These are phyloP conservation scores for Pterocles burchelli DNA, from an alignment of 2,113 vertebrate genomes.

Conservation along the genomic window DNA sequence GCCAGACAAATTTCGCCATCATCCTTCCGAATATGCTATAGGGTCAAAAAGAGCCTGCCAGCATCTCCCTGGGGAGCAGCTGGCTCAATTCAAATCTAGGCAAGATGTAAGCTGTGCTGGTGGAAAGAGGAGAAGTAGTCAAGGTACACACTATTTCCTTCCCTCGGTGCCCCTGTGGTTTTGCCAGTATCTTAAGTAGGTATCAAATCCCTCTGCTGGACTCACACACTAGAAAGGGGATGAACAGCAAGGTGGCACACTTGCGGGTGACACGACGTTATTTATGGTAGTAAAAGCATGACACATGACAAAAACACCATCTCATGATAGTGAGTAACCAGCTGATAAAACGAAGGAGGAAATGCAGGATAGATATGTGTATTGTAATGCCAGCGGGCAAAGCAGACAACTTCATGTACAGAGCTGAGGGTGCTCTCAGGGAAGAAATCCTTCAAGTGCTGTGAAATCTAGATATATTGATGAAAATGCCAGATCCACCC, in stretches of 20 bases:
- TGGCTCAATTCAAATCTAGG: not conserved
- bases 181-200: not conserved
- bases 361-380: not conserved
- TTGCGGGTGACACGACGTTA: not conserved
- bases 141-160: not conserved
- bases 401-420: not conserved
- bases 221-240: not conserved
- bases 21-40: not conserved
- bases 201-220: not conserved
- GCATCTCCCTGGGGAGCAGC: not conserved
- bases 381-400: not conserved
- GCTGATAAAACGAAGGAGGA: not conserved
- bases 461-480: not conserved
- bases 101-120: not conserved
- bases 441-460: not conserved
- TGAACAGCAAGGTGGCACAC: slow-evolving; percentile 15
- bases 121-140: not conserved
- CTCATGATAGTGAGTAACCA: slow-evolving; percentile 33
- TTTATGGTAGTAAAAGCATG: slow-evolving; percentile 22
- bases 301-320: not conserved
- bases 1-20: not conserved
- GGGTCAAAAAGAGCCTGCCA: slow-evolving; percentile 6
- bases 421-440: not conserved
- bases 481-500: not conserved
- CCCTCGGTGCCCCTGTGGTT: not conserved